Evolutionary conservation across 2,113 vertebrate genomes (phyloP), one percentile per base, ranked within the genome.

Genomic region (Oceanites oceanicus): DNA sequence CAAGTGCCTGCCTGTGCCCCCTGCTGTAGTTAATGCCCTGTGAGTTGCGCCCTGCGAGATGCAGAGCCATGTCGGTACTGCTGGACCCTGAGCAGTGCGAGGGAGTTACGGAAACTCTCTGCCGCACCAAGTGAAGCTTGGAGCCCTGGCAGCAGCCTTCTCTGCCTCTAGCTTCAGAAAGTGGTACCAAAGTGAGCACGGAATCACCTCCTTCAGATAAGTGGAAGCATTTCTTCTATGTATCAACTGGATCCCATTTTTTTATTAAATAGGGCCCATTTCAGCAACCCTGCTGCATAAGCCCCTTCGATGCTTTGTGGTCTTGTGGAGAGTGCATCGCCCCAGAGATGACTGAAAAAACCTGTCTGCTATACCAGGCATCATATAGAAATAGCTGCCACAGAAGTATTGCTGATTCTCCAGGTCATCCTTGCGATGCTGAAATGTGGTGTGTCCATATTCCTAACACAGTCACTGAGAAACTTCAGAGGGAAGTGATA

Each of bases 181-280:
- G 15, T 11, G 13, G 26, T 67, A 40, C 13, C 0, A 0, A 79
- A 50, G 25, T 34, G 53, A 58, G 13, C 61, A 38, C 1, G 0
- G 76, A 88, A 11, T 13, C 14, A n/a, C 15, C 11, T 68, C 9
- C 21, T 77, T 85, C 38, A 73, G 23, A 1, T n/a, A 29, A 62
- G 13, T 47, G 38, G 17, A 56, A 50, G 15, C 13, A 29, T 74
- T 66, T 63, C 11, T 65, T 44, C 44, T 44, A 7, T 7, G 10
- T 53, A 23, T 79, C 52, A 52, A 4, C 26, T 34, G 34, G 22
- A 74, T 75, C 12, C 11, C 7, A 2, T 36, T 22, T 59, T 65
- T 44, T 47, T 26, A 17, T 56, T 50, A 56, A 21, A 27, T 18
- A 61, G 63, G 36, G 45, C 32, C 34, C 4, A 14, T 42, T 75